Conservation (phyloP, 2,888 invertebrate species). For the Synergus umbraculus region DNA sequence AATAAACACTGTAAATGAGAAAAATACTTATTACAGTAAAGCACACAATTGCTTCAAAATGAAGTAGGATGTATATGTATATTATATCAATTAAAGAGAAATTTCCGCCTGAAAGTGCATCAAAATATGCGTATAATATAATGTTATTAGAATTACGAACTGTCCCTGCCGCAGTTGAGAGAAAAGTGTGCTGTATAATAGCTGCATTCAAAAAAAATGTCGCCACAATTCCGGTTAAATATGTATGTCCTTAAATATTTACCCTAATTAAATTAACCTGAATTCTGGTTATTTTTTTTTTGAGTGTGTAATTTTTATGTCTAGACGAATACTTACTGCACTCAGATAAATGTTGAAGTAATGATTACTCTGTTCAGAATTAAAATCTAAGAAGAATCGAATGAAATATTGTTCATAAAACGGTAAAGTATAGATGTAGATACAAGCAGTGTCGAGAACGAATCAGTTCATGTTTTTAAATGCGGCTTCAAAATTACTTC, state of each 20-base stretch:
- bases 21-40: neutral
- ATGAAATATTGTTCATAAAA: neutral
- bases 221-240: too few relatives aligned
- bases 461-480: neutral
- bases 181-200: conserved; percentile 32
- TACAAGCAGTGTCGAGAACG: neutral
- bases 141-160: conserved; percentile 33
- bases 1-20: neutral
- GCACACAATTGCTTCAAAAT: neutral
- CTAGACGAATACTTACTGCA: conserved; percentile 5
- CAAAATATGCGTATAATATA: conserved; percentile 16
- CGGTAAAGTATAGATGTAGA: neutral
- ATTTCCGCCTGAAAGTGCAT: conserved; percentile 17
- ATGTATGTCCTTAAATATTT: too few relatives aligned
- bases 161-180: conserved; percentile 36
- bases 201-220: neutral
- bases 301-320: conserved; percentile 8
- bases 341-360: conserved; percentile 21
- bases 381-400: neutral
- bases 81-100: conserved; percentile 12
- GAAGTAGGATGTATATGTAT: conserved; percentile 20
- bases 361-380: conserved; percentile 17
- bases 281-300: too few relatives aligned
- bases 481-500: neutral
- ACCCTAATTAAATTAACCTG: too few relatives aligned